Conservation (phyloP, 2,888 invertebrate species). For the Neelides folsomi region DNA sequence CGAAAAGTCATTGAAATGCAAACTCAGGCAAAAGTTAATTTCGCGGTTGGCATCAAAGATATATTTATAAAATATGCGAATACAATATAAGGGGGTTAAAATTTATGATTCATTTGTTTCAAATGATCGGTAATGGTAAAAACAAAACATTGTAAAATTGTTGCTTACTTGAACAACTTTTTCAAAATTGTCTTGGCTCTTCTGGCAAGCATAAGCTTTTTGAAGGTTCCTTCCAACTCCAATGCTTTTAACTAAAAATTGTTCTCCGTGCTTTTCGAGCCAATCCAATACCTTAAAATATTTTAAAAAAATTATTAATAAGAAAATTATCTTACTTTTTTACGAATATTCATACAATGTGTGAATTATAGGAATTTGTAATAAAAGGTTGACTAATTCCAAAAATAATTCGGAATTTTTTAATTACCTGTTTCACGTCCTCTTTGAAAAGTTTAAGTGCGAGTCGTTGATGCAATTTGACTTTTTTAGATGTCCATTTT, state of each 20-base stretch:
- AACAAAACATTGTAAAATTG: neutral
- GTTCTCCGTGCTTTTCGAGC: conserved; percentile 94
- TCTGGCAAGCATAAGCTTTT: conserved; percentile 88
- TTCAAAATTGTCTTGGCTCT: conserved; percentile 97
- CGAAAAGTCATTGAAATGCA: too few species aligned
- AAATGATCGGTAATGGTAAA: too few species aligned
- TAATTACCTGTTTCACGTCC: conserved; percentile 77
- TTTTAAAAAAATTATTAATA: too few species aligned
- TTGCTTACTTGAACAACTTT: conserved; percentile 81
- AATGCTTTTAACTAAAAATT: conserved; percentile 90
- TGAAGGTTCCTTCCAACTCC: conserved; percentile 89
- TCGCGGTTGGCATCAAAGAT: too few species aligned
- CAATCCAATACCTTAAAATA: conserved; percentile 71
- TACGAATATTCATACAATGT: too few species aligned
- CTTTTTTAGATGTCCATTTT: conserved; percentile 86
- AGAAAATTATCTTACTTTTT: too few species aligned
- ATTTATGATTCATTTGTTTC: too few species aligned
- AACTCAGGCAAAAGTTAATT: too few species aligned
- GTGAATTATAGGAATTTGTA: too few species aligned
- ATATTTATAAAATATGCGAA: neutral
- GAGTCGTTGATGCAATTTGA: conserved; percentile 84
- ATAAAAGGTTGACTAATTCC: too few species aligned
- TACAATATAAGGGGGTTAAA: too few species aligned
- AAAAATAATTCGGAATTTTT: conserved; percentile 3
- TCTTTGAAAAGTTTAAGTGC: conserved; percentile 88